Base-by-base conservation (phyloP, 1,140 invertebrate species). In the Orchestia grillus region DNA sequence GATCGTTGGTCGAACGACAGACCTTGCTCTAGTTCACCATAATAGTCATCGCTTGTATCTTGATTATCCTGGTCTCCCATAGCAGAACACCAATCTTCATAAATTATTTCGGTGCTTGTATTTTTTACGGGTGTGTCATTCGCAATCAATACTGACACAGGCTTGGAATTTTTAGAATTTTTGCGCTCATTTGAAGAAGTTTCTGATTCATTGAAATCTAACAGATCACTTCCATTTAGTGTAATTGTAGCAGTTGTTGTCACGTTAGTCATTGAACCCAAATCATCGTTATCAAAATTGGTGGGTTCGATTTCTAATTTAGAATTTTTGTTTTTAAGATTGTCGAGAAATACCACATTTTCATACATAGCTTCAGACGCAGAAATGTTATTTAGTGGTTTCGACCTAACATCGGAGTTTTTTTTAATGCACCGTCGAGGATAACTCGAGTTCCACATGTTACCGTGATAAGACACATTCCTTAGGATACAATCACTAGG, bases 21-120 rank as follows among this genome's bases (percentile, higher is more conserved):
- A 77, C 95, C 95, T 45, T 44, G 43, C 42, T 88, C 87, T 43
- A 42, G 44, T 40, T 95, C 95, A 95, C 95, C 44, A n/a, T 87
- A 8, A 42, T 77, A 44, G n/a, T 95, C 95, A 77, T 95, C 95
- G 8, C 15, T 45, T 87, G 95, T 44, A 40, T 87, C 87, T 11
- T 36, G 47, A 95, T 95, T 44, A 40, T 87, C 44, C 0, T 44
- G 47, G 53, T 95, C 95, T 23, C 87, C 95, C 19, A 94, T 47
- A n/a, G 92, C 92, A 45, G 92, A 94, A 45, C 92, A 94, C 92
- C 92, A 94, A 94, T 94, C 92, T 94, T 94, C 92, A 45, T 94
- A 94, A 47, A 45, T 94, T 44, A 45, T 15, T 45, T 94, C 92
- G 88, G 88, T 43, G 44, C 44, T 47, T 3, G 92, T 15, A 44